Percentiles rank a stretch among this genome's conserved stretches.
phyloP scores from a whole-genome alignment of 2,888 invertebrate genomes.

The Pachymerium ferrugineum region DNA sequence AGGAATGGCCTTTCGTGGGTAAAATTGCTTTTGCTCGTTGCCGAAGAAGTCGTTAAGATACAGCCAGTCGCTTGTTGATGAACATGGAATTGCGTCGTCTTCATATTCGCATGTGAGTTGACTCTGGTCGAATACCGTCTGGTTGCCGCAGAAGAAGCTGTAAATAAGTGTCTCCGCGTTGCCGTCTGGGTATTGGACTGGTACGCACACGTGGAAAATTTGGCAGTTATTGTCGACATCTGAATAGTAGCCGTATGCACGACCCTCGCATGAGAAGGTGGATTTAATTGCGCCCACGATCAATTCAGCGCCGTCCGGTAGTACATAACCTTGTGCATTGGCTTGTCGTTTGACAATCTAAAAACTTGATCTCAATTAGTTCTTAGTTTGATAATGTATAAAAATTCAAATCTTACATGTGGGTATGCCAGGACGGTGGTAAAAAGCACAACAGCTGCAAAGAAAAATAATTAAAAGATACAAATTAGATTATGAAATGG shows the following conservation, averaged over 20 bases:
- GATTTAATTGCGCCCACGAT: slow-evolving; percentile 16
- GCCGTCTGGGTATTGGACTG: slow-evolving; percentile 38
- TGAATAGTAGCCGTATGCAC: slow-evolving; percentile 40
- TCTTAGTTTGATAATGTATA: neutral
- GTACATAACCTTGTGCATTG: neutral
- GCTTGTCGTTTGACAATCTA: slow-evolving; percentile 30
- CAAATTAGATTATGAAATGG: neutral
- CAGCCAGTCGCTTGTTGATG: slow-evolving; percentile 8
- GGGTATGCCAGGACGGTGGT: neutral
- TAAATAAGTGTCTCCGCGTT: slow-evolving; percentile 25
- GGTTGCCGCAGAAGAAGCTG: slow-evolving; percentile 34
- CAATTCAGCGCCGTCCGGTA: slow-evolving; percentile 30
- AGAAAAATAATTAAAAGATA: neutral
- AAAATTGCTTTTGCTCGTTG: slow-evolving; percentile 28
- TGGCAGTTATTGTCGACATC: slow-evolving; percentile 40
- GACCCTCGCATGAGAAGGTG: slow-evolving; percentile 38
- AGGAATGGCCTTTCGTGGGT: slow-evolving; percentile 31
- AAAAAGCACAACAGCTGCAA: neutral
- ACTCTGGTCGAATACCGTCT: slow-evolving; percentile 33
- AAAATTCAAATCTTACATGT: neutral
- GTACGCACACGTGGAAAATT: slow-evolving; percentile 41
- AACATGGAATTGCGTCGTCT: slow-evolving; percentile 16
- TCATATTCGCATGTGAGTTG: slow-evolving; percentile 9
- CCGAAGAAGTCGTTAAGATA: slow-evolving; percentile 33
- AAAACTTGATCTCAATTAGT: neutral